Evolutionary conservation across 35 echinoderm and acorn worm genomes (phyloP).

Genomic region (Diadema setosum): DNA sequence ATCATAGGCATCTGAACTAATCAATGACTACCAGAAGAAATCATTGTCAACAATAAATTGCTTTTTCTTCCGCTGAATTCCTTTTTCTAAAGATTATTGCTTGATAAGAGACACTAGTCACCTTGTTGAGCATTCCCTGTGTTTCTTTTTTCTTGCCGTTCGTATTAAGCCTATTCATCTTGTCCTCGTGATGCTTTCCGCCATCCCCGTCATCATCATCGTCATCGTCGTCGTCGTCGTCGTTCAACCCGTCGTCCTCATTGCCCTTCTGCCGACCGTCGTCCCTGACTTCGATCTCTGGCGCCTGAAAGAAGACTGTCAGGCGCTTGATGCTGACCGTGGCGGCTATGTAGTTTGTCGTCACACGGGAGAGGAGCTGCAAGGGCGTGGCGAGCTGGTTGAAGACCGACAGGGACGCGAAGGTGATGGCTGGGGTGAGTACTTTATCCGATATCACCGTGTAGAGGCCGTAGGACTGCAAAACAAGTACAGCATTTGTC

Average conservation of each 20-base stretch:
- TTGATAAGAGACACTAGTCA: no score
- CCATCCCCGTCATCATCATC: no score
- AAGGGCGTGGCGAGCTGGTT: constrained; percentile 90
- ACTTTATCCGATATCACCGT: constrained; percentile 42
- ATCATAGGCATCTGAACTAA: no score
- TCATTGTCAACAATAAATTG: no score
- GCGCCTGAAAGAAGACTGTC: constrained; percentile 73
- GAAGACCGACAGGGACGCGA: constrained; percentile 80
- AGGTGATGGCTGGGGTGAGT: constrained; percentile 82
- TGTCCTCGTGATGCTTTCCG: no score
- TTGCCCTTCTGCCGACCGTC: constrained; percentile 9
- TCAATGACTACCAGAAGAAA: no score
- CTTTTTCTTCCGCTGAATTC: no score
- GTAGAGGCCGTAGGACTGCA: constrained; percentile 56
- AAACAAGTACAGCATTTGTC: no score
- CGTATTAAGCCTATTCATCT: no score
- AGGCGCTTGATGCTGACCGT: constrained; percentile 79
- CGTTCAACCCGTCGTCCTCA: not conserved
- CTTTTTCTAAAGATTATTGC: no score
- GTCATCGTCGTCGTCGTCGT: not conserved
- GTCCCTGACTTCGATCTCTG: constrained; percentile 66
- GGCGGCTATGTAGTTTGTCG: constrained; percentile 70
- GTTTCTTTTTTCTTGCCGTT: no score
- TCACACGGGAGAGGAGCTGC: constrained; percentile 57
- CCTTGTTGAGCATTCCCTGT: no score